Evolutionary conservation across 2,797 vertebrate species (phyloP), one percentile per base, ranked within the genome.

Genomic region (Halcyon badia): DNA sequence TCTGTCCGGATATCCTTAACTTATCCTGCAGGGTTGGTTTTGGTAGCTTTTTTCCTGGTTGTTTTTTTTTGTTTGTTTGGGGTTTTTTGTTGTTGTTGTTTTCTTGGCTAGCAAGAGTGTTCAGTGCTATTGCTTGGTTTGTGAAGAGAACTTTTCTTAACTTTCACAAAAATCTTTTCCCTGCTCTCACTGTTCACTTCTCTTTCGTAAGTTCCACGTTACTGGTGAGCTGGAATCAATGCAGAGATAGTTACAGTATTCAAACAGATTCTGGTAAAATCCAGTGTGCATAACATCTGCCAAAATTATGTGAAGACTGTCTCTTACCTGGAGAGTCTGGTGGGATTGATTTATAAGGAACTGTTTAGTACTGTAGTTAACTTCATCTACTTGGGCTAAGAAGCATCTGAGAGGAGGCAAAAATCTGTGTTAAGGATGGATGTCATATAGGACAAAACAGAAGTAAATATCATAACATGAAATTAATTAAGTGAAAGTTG

Each of bases 401-500:
- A 97, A 98, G 98, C 96, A 75, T 94, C 89, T 94, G 97, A 97
- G 97, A 92, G 93, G 93, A 97, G 94, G 95, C 91, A 95, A 91
- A 97, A 96, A 73, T 64, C 42, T 58, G 4, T 93, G 60, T 94
- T 46, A 95, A 97, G 94, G 96, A 96, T 1, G 56, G 87, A 90
- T 97, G 87, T 95, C 96, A 90, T 77, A 97, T 96, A 97, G 89
- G 85, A 89, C 96, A 96, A 95, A 97, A 95, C 35, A 86, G 60
- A 93, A 93, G 66, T 90, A 95, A 95, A 95, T 95, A 71, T 84
- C 75, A 68, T 96, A 95, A 96, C 94, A 97, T 97, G 93, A 98
- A 98, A 98, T 98, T 98, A 98, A 98, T 97, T 97, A 97, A 93
- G 37, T 95, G 79, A 91, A 97, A 96, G 81, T 96, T 97, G 82